Evolutionary conservation across 2,797 vertebrate genomes (phyloP), one percentile per base, ranked within the genome.

Genomic region (Selene dorsalis): DNA sequence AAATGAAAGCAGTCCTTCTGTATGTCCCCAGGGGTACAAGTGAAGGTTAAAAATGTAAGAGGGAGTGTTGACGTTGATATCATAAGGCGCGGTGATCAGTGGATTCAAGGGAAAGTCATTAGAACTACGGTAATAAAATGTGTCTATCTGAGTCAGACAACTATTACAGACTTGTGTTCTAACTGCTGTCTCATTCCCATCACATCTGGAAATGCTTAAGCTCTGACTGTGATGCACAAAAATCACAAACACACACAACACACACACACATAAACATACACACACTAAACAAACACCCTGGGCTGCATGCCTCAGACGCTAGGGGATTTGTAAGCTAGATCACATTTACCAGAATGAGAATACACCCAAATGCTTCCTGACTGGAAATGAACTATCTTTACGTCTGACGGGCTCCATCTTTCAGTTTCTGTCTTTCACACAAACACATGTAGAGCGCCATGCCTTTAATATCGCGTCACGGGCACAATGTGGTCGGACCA

Each of bases 121-220:
- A 20, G 4, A 50, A 69, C 38, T 53, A 47, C 6, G 30, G 13
- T n/a, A 5, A 62, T 24, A 32, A 24, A 74, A 72, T 45, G 30
- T 64, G 50, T 58, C 43, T 55, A 11, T 79, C 52, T 76, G 72
- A 87, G 45, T 83, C 84, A 87, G 50, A 71, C 65, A 14, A 58
- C 26, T 47, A 43, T 85, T n/a, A 72, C 43, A 59, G 50, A 28
- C 28, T 28, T 38, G 24, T 71, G 55, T 45, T 79, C 60, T 26
- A 59, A 69, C 47, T 73, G 61, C 80, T 85, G 77, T 81, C 67
- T 81, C 74, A 39, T 87, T 73, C 69, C 47, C 50, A 77, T 82
- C 71, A 79, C 92, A 92, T 93, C 89, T 93, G 92, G 88, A 90
- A 88, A 79, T 35, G 58, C 62, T 92, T 90, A 79, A 0, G 17